These are phyloP conservation scores for Globodera ellingtonae DNA, from an alignment of 1,140 invertebrate species.

Conservation along the genomic window DNA sequence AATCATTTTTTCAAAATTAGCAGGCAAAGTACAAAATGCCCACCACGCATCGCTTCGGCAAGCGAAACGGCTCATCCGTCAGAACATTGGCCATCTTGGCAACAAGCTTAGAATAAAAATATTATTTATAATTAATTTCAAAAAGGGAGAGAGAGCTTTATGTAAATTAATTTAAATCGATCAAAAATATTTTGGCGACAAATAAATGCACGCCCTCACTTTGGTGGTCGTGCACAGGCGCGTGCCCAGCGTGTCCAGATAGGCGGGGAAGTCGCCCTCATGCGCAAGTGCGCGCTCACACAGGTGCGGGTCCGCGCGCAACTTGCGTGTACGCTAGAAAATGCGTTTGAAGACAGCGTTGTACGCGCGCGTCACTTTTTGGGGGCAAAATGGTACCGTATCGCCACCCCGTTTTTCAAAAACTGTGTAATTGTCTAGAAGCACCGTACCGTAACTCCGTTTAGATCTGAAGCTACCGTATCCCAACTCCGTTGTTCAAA, in stretches of 20 bases:
- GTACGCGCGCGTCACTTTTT: too few relatives aligned
- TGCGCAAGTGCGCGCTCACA: conserved; percentile 15
- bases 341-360: neutral
- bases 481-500: too few relatives aligned
- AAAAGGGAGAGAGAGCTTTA: too few relatives aligned
- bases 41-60: conserved; percentile 16
- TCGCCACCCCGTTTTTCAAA: too few relatives aligned
- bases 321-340: neutral
- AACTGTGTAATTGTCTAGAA: too few relatives aligned
- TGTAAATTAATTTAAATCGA: neutral
- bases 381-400: too few relatives aligned
- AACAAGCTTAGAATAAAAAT: neutral
- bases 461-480: too few relatives aligned
- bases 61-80: conserved; percentile 9
- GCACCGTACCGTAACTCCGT: too few relatives aligned
- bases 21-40: neutral
- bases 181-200: too few relatives aligned
- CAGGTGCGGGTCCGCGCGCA: conserved; percentile 12
- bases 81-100: neutral
- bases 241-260: conserved; percentile 13
- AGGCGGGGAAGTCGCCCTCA: conserved; percentile 9
- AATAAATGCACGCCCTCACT: neutral
- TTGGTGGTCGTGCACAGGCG: conserved; percentile 22
- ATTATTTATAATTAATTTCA: neutral
- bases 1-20: too few relatives aligned